Conservation (phyloP, 2,888 invertebrate species). For the Protodeltote pygarga region DNA sequence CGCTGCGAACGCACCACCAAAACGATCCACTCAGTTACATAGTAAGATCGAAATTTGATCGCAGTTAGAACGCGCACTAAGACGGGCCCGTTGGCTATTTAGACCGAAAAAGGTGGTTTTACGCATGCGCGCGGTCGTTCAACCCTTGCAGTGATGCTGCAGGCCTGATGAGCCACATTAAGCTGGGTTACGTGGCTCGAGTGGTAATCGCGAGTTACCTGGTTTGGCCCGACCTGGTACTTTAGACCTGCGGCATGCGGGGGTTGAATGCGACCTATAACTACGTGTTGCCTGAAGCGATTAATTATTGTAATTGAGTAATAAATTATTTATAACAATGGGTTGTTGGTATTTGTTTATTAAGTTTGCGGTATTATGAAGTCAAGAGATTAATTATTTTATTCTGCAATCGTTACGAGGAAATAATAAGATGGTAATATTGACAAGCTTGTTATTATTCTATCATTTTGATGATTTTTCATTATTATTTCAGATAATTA, state of each 20-base stretch:
- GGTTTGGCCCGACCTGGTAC: constrained; percentile 16
- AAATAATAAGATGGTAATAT: too few species aligned
- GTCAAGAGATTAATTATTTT: too few species aligned
- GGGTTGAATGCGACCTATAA: constrained; percentile 1
- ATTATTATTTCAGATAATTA: too few species aligned
- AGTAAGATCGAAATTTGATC: constrained; percentile 85
- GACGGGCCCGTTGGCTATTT: constrained; percentile 77
- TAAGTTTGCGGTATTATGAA: not conserved
- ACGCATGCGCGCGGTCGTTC: constrained; percentile 79
- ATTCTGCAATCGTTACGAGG: not conserved
- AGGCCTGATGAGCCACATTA: constrained; percentile 62
- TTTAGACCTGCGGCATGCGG: constrained; percentile 2
- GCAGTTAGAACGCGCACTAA: constrained; percentile 78
- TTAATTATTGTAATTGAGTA: constrained; percentile 22
- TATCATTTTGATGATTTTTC: too few species aligned
- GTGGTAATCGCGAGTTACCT: constrained; percentile 45
- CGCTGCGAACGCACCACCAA: constrained; percentile 61
- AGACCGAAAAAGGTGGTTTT: constrained; percentile 61
- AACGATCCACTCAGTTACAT: constrained; percentile 79
- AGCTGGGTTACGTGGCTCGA: constrained; percentile 50
- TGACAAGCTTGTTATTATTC: too few species aligned
- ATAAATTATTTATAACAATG: constrained; percentile 17
- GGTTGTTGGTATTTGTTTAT: constrained; percentile 5
- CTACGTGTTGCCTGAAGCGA: constrained; percentile 7
- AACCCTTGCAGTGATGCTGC: constrained; percentile 78